Evolutionary conservation across 37 sponge, comb jelly and placozoan genomes (phyloP).

Genomic region (Oopsacas minuta): DNA sequence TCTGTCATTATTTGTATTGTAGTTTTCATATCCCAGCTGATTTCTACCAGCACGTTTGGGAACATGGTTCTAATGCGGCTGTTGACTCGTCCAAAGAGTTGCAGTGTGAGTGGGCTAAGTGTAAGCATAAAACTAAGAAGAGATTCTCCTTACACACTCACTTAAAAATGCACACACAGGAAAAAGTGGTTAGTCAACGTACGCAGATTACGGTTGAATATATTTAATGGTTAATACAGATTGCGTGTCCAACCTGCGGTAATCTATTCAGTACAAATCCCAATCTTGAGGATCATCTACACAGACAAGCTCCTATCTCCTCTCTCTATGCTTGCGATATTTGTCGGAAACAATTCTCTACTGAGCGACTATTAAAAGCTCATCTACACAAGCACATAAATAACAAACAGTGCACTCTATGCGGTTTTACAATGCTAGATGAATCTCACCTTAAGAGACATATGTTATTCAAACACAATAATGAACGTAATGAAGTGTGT

Average conservation of each 20-base stretch:
- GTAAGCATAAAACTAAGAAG: not conserved
- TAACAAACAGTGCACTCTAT: not conserved
- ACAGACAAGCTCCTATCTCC: not conserved
- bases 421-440: not conserved
- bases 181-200: not conserved
- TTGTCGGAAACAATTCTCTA: not conserved
- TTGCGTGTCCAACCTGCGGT: not conserved
- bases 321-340: not conserved
- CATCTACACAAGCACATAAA: not conserved
- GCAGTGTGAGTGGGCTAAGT: not conserved
- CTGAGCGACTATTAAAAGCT: not conserved
- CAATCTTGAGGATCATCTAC: not conserved
- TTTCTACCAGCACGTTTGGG: slow-evolving; percentile 3
- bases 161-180: not conserved
- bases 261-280: not conserved
- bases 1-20: not conserved
- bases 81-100: not conserved
- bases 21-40: not conserved
- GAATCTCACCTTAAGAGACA: not conserved
- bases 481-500: not conserved
- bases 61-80: not conserved
- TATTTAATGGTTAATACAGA: not conserved
- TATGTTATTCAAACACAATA: not conserved
- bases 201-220: not conserved
- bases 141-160: not conserved